A percentile compares a stretch with the other conserved stretches of the same genome.
These are phyloP conservation scores for Borostomias antarcticus DNA, from an alignment of 2,797 vertebrate genomes.

Conservation along the genomic window DNA sequence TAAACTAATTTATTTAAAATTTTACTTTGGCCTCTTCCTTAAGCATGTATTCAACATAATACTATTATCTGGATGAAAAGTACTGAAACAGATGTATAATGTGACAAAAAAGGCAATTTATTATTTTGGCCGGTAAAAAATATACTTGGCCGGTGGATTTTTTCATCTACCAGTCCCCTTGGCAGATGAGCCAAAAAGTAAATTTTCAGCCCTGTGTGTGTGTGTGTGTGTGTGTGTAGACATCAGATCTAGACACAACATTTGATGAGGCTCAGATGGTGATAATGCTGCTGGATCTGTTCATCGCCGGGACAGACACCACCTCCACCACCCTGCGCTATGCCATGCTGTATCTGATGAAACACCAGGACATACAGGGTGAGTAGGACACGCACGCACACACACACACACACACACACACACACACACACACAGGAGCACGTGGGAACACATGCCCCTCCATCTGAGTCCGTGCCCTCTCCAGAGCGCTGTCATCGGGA, in stretches of 20 bases:
- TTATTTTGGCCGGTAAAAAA: too few species aligned
- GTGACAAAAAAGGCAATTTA: too few species aligned
- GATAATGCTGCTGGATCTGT: conserved; percentile 20
- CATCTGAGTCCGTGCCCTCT: not conserved
- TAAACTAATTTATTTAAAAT: too few species aligned
- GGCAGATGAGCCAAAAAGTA: too few species aligned
- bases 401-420: not conserved
- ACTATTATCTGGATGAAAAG: too few species aligned
- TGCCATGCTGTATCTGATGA: conserved; percentile 45
- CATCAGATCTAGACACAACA: conserved; percentile 11
- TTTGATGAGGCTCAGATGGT: conserved; percentile 48
- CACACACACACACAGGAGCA: not conserved
- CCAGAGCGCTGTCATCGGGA: conserved; percentile 6
- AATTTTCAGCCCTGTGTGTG: too few species aligned
- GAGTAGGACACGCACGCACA: not conserved
- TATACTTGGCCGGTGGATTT: too few species aligned
- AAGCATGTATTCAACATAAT: too few species aligned
- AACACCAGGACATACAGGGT: conserved; percentile 24
- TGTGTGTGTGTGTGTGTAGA: conserved; percentile 6
- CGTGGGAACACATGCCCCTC: too few species aligned
- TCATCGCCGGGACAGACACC: conserved; percentile 46
- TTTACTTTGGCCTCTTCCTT: too few species aligned
- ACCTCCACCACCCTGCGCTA: conserved; percentile 35
- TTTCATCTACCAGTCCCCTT: too few species aligned
- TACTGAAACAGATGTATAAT: too few species aligned